Percentiles rank a stretch among this genome's conserved stretches.
Conservation (phyloP, 2,888 invertebrate species). For the Diabrotica balteata region DNA sequence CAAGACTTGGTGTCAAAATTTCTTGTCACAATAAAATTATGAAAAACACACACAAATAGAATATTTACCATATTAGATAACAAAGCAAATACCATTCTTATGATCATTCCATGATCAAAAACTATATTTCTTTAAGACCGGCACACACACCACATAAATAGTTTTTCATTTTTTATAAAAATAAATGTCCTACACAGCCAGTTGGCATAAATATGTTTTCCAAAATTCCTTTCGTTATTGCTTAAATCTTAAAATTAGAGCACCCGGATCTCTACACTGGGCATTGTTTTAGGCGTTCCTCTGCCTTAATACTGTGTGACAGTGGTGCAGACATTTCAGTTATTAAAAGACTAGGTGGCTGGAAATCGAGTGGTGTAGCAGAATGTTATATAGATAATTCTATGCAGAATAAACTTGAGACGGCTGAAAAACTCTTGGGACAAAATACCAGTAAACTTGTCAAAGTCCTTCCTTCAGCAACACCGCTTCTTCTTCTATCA, state of each 20-base stretch:
- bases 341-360: constrained; percentile 3
- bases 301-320: background rate
- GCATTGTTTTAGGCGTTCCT: background rate
- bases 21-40: constrained; percentile 21
- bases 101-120: constrained; percentile 9
- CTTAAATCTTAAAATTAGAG: background rate
- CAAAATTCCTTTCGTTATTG: background rate
- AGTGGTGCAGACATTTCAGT: constrained; percentile 3
- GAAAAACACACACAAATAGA: constrained; percentile 23
- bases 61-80: constrained; percentile 25
- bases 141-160: constrained; percentile 24
- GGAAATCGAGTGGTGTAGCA: background rate
- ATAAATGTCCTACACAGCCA: background rate
- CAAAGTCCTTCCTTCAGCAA: too few species aligned
- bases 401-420: too few species aligned
- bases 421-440: too few species aligned
- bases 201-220: background rate
- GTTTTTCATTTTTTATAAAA: constrained; percentile 13
- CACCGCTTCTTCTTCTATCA: too few species aligned
- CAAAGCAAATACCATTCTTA: constrained; percentile 17
- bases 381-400: constrained; percentile 4
- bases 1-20: constrained; percentile 27
- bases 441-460: too few species aligned
- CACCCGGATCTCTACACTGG: background rate
- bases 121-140: constrained; percentile 26